Percentiles rank a stretch among this genome's conserved stretches.
phyloP scores from a whole-genome alignment of 2,113 vertebrate genomes.

The Hydrolagus affinis region DNA sequence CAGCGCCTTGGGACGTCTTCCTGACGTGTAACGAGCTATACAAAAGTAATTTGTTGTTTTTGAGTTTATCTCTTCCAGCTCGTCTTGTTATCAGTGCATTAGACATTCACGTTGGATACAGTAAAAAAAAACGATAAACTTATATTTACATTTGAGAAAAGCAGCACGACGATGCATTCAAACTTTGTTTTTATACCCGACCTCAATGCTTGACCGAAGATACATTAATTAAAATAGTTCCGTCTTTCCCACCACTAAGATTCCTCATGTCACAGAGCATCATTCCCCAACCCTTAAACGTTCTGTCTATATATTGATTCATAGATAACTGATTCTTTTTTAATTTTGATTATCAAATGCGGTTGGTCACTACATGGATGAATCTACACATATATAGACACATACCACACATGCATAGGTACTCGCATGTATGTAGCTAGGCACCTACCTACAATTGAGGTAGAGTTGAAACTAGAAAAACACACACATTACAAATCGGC shows the following conservation, averaged over 20 bases:
- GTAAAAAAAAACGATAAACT: neutral
- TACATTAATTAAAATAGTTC: neutral
- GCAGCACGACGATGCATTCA: slow-evolving; percentile 36
- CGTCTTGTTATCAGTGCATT: no score
- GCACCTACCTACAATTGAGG: no score
- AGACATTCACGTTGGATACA: no score
- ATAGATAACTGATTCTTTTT: no score
- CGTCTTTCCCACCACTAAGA: neutral
- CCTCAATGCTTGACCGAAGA: slow-evolving; percentile 32
- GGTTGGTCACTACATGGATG: no score
- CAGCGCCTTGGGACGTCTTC: no score
- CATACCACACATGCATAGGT: neutral
- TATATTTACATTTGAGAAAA: neutral
- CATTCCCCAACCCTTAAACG: neutral
- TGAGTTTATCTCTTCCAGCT: no score
- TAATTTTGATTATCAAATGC: no score
- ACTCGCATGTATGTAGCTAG: neutral
- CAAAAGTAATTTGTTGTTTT: no score
- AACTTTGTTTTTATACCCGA: slow-evolving; percentile 35
- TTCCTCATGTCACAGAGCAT: neutral
- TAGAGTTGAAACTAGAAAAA: neutral
- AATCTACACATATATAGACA: neutral
- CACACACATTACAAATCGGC: neutral
- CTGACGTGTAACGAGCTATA: no score
- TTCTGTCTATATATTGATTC: no score